These are phyloP conservation scores for Hippocampus abdominalis DNA, from an alignment of 2,113 vertebrate genomes.

Conservation along the genomic window DNA sequence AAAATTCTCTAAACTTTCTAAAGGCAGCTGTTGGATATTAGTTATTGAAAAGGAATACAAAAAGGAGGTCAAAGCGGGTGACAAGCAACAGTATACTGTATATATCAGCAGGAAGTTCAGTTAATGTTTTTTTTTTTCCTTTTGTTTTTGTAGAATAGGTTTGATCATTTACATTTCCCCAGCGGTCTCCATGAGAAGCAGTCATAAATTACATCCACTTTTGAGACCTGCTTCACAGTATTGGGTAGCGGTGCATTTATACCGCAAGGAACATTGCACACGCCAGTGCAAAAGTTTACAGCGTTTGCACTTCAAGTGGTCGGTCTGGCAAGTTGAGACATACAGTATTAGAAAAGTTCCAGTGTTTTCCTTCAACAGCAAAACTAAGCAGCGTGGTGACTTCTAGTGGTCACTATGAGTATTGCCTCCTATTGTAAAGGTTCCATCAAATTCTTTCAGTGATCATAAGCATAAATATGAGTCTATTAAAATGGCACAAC, in stretches of 20 bases:
- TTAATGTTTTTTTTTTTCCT: constrained; percentile 25
- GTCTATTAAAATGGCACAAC: constrained; percentile 70
- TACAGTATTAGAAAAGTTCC: constrained; percentile 16
- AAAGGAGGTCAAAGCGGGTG: constrained; percentile 59
- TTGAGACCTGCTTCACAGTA: background rate
- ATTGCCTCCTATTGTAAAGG: constrained; percentile 28
- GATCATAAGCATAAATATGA: constrained; percentile 42
- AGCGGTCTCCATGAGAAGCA: constrained; percentile 46
- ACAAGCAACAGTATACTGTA: constrained; percentile 50
- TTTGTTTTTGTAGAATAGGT: constrained; percentile 19
- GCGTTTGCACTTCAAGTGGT: constrained; percentile 52
- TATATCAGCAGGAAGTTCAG: constrained; percentile 33
- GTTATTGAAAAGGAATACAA: constrained; percentile 53
- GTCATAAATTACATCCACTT: constrained; percentile 15
- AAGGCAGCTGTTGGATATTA: constrained; percentile 62
- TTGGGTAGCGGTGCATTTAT: background rate
- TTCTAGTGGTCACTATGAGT: constrained; percentile 37
- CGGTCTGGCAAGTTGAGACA: constrained; percentile 13
- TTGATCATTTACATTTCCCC: constrained; percentile 49
- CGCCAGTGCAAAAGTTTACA: constrained; percentile 28
- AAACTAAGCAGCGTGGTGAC: constrained; percentile 49
- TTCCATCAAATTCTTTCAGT: constrained; percentile 36
- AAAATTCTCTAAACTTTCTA: constrained; percentile 34
- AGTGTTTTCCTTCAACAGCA: constrained; percentile 33
- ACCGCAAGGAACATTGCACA: background rate